phyloP scores from a whole-genome alignment of 2,797 vertebrate genomes.

The Streptopelia turtur region DNA sequence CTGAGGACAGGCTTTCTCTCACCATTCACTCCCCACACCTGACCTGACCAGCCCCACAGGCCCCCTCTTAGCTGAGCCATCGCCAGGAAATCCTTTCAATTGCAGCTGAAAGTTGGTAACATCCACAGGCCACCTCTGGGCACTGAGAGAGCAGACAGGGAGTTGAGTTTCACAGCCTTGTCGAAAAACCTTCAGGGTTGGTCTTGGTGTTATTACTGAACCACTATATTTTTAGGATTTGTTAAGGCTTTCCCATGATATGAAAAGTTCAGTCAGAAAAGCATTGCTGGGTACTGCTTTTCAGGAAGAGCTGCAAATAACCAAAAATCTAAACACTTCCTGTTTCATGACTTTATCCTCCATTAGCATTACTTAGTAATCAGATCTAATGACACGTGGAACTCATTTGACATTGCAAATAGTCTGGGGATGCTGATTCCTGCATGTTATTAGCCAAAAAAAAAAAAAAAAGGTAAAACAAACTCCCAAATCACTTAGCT shows the following conservation, averaged over 20 bases:
- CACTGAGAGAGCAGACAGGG: neutral
- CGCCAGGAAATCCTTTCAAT: neutral
- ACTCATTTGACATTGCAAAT: neutral
- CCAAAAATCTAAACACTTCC: neutral
- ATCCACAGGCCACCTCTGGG: neutral
- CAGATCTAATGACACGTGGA: neutral
- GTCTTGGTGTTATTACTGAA: neutral
- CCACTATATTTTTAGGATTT: neutral
- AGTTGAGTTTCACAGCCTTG: neutral
- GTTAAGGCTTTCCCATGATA: neutral
- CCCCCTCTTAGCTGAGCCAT: rapidly evolving
- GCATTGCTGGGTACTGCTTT: neutral
- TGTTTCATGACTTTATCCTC: neutral
- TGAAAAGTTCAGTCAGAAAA: neutral
- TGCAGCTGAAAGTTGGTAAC: neutral
- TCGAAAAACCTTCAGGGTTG: neutral
- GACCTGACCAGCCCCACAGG: neutral
- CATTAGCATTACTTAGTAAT: neutral
- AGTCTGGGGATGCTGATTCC: neutral
- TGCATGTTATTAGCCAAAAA: neutral
- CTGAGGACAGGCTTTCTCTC: neutral
- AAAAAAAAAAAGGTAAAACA: neutral
- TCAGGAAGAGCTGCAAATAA: neutral
- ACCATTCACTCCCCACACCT: rapidly evolving
- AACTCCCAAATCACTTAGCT: neutral